phyloP scores from a whole-genome alignment of 2,113 vertebrate species.

The Zosterops hypoxanthus region DNA sequence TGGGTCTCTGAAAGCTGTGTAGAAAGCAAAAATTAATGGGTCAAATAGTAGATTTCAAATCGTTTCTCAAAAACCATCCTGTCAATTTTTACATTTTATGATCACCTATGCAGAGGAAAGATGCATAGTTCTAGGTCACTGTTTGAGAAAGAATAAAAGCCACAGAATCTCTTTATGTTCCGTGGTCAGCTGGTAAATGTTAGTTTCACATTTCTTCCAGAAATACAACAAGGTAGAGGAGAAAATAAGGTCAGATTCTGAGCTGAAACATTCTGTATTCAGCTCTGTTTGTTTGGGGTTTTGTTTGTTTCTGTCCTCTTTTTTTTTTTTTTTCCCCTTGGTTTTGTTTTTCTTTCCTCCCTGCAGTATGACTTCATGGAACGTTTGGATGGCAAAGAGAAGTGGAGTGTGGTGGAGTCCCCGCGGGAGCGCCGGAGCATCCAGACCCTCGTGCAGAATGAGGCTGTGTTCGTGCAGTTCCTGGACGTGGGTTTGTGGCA shows the following conservation, averaged over 20 bases:
- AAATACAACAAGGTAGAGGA: background rate
- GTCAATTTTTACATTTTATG: background rate
- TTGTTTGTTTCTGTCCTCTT: background rate
- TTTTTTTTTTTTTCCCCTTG: background rate
- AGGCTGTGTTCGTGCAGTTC: constrained; percentile 96
- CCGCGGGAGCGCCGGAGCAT: constrained; percentile 92
- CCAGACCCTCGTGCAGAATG: constrained; percentile 96
- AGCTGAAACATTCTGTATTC: background rate
- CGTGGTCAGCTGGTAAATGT: background rate
- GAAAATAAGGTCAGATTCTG: background rate
- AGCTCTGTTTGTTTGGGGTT: background rate
- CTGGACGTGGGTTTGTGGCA: constrained; percentile 95
- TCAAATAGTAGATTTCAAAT: background rate
- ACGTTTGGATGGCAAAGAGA: constrained; percentile 96
- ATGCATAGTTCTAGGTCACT: background rate
- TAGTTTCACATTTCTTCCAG: background rate
- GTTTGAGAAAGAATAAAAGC: background rate
- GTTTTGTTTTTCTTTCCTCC: background rate
- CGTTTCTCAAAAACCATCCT: background rate
- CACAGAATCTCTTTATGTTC: background rate
- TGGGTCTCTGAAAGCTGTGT: background rate
- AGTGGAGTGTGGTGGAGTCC: constrained; percentile 97
- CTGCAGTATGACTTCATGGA: constrained; percentile 98
- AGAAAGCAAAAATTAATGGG: background rate
- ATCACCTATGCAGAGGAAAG: background rate